Base-by-base conservation (phyloP, 1,140 invertebrate genomes). In the Caenorhabditis briggsae region DNA sequence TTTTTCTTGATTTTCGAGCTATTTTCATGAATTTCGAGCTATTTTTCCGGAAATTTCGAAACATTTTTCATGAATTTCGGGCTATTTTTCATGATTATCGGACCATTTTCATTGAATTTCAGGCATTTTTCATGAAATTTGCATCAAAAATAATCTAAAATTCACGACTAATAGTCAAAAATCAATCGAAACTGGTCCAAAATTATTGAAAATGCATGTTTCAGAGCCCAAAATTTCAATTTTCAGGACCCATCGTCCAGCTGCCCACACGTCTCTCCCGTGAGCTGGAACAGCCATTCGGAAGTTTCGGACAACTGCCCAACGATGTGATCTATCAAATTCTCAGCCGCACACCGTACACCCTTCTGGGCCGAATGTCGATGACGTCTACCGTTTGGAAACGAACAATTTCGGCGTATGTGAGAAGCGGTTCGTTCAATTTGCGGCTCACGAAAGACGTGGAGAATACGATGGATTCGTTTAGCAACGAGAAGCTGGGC, bases 321-420 rank as follows among this genome's bases (percentile, higher is more conserved):
- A 2, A 23, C 14, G 70, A 78, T 11, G 70, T 41, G n/a, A 14
- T 78, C 23, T 3, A 23, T 12, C 70, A 78, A 12, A 23, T 78
- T 43, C 50, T 78, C n/a, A 25, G 5, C 11, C n/a, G 70, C 50
- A 78, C 70, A 48, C 46, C 70, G 53, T 78, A 78, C 33, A 78
- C 5, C 14, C 43, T 78, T 50, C 70, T 78, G 0, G 46, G 70
- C 20, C 70, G 70, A 2, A 78, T 78, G 70, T 33, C 46, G 23
- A 78, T 78, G 70, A 78, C 70, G 11, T 78, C 70, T 18, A 50
- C 43, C 46, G 48, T 18, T 11, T 78, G 70, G 70, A 50, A 78
- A 14, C 5, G 41, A 23, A 43, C 70, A 12, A 6, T 78, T 50
- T 9, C 14, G 11, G n/a, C 70, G 0, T 78, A 78, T 50, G 14